phyloP scores from a whole-genome alignment of 1,140 invertebrate genomes.

The Nasonia giraulti region DNA sequence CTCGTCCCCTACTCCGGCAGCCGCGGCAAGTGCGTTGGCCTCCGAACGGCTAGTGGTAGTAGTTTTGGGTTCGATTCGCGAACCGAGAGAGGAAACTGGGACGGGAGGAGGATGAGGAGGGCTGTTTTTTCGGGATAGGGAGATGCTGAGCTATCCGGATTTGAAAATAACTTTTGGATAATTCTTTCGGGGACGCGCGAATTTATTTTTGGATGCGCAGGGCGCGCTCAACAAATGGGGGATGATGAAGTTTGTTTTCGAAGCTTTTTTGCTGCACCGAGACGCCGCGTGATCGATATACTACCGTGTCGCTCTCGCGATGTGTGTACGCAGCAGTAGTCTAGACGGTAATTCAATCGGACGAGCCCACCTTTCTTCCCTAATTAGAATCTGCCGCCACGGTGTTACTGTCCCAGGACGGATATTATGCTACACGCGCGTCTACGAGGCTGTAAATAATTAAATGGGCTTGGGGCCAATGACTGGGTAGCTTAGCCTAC shows the following conservation, averaged over 20 bases:
- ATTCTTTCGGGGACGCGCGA: neutral
- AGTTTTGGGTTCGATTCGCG: conserved; percentile 6
- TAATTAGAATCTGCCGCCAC: neutral
- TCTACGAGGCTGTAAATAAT: conserved; percentile 17
- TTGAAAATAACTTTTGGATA: neutral
- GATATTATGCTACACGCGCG: neutral
- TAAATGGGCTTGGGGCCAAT: conserved; percentile 39
- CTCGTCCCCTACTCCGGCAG: too few species aligned
- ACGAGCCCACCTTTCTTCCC: neutral
- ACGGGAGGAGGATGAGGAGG: neutral
- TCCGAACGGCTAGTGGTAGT: neutral
- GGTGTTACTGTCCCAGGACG: neutral
- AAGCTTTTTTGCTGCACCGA: neutral
- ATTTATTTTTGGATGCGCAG: neutral
- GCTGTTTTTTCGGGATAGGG: neutral
- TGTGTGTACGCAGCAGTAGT: neutral
- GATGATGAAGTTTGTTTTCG: neutral
- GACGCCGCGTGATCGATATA: neutral
- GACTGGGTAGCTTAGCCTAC: conserved; percentile 41
- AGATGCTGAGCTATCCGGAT: neutral
- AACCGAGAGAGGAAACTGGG: neutral
- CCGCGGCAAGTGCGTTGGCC: neutral
- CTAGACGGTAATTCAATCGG: neutral
- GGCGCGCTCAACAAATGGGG: neutral
- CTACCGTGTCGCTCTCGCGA: neutral